phyloP scores from a whole-genome alignment of 2,113 vertebrate genomes.

The Misgurnus anguillicaudatus region DNA sequence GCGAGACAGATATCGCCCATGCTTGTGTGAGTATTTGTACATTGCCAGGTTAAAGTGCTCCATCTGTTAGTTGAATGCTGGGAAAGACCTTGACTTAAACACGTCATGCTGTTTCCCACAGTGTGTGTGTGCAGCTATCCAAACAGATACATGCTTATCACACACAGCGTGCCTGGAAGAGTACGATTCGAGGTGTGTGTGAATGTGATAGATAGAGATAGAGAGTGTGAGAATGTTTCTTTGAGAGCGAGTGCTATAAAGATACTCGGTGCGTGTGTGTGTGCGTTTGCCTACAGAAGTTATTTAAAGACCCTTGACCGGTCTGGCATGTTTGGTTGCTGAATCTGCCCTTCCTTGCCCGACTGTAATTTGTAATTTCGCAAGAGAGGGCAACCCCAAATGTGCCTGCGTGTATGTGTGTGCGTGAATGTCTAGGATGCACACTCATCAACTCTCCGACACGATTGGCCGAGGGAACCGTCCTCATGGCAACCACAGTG shows the following conservation, averaged over 20 bases:
- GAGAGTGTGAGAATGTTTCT: conserved; percentile 28
- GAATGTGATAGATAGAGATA: conserved; percentile 23
- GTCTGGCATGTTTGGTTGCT: conserved; percentile 54
- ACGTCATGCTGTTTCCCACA: conserved; percentile 36
- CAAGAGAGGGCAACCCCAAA: conserved; percentile 43
- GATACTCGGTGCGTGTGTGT: conserved; percentile 26
- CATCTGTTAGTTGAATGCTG: conserved; percentile 27
- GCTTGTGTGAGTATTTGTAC: conserved; percentile 1
- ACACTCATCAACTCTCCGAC: conserved; percentile 40
- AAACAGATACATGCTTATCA: conserved; percentile 51
- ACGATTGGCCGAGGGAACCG: conserved; percentile 57
- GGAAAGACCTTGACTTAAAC: conserved; percentile 28
- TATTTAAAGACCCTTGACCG: conserved; percentile 69
- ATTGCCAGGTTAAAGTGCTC: conserved; percentile 6
- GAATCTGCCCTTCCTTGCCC: conserved; percentile 53
- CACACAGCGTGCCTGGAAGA: conserved; percentile 30
- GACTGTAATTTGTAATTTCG: conserved; percentile 56
- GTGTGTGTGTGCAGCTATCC: conserved; percentile 32
- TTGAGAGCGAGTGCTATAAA: conserved; percentile 26
- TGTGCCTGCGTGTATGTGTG: conserved; percentile 21
- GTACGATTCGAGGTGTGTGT: conserved; percentile 1
- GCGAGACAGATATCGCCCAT: conserved; percentile 21
- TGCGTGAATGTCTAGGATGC: conserved; percentile 47
- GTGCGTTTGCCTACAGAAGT: conserved; percentile 39
- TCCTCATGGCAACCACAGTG: conserved; percentile 61